Percentiles rank a stretch among this genome's conserved stretches.
Evolutionary conservation across 53 echinoderm and acorn worm species (phyloP).

Genomic region (Paracentrotus lividus): DNA sequence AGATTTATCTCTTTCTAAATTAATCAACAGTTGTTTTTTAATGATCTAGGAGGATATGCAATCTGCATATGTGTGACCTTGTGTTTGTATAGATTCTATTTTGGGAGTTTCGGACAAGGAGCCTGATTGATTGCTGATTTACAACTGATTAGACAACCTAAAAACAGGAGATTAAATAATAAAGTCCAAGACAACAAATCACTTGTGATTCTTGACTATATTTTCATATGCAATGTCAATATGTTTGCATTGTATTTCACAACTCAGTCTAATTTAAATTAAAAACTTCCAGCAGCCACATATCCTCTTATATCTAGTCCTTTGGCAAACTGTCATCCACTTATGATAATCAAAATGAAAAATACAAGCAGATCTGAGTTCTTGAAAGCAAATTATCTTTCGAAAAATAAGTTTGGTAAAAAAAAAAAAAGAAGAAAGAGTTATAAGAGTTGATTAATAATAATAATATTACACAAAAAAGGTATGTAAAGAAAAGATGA

Average conservation of each 20-base stretch:
- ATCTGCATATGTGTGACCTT: no score
- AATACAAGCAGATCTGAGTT: neutral
- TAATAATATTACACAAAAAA: neutral
- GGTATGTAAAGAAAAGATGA: neutral
- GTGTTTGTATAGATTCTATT: neutral
- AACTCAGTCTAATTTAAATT: no score
- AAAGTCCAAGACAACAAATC: no score
- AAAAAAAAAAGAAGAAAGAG: neutral
- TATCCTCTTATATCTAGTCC: no score
- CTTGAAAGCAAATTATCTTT: neutral
- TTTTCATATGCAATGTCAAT: no score
- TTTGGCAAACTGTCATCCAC: no score
- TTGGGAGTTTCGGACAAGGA: neutral
- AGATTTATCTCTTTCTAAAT: neutral
- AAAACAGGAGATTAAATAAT: neutral
- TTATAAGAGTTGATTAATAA: neutral
- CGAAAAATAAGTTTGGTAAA: neutral
- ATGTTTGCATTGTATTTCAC: no score
- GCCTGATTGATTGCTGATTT: neutral
- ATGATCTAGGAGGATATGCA: neutral
- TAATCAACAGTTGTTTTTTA: neutral
- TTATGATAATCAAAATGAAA: neutral
- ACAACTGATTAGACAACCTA: neutral
- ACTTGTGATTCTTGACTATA: no score
- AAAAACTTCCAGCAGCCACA: no score